Conservation (phyloP, 2,113 vertebrate species). For the Stercorarius parasiticus region DNA sequence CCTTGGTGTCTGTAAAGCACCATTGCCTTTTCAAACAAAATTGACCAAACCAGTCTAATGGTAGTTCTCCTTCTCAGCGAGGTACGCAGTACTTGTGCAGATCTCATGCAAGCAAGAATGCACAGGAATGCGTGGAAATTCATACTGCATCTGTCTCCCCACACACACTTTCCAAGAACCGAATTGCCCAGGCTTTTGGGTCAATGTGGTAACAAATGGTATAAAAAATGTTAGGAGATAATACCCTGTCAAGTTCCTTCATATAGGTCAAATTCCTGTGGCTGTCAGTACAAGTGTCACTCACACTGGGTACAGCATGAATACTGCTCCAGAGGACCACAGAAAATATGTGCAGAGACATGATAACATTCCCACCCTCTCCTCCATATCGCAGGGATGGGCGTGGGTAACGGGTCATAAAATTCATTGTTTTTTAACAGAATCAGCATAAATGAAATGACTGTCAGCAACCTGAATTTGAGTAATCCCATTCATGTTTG, state of each 20-base stretch:
- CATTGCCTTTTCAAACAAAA: not conserved
- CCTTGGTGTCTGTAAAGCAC: not conserved
- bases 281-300: not conserved
- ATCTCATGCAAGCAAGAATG: not conserved
- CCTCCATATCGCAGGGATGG: fast-evolving
- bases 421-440: not conserved
- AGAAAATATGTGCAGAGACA: not conserved
- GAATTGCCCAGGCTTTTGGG: not conserved
- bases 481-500: not conserved
- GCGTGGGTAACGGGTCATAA: not conserved
- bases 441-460: not conserved
- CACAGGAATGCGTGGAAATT: not conserved
- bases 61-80: not conserved
- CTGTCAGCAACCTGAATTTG: not conserved
- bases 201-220: fast-evolving
- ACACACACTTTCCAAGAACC: fast-evolving
- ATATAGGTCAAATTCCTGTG: not conserved
- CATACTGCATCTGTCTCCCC: not conserved
- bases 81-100: not conserved
- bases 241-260: not conserved
- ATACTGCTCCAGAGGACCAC: not conserved
- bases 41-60: fast-evolving
- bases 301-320: not conserved
- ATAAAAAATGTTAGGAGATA: not conserved
- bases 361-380: not conserved